A percentile compares a stretch with the other conserved stretches of the same genome.
Evolutionary conservation across 1,140 invertebrate genomes (phyloP).

Genomic region (Pogonomyrmex barbatus): DNA sequence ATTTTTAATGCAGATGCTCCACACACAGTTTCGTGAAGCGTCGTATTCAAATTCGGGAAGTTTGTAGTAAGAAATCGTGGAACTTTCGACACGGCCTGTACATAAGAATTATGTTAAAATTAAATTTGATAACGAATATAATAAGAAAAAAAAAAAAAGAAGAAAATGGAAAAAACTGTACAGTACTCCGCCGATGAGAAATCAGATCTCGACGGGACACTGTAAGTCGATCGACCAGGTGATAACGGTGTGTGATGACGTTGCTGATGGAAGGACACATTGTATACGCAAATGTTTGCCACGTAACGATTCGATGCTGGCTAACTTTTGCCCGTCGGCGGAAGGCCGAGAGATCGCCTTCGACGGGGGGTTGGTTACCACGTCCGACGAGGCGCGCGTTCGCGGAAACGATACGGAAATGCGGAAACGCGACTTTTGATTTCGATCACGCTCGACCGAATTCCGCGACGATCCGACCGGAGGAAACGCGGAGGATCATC

Average conservation of each 20-base stretch:
- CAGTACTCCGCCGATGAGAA: slow-evolving; percentile 18
- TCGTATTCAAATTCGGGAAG: background rate
- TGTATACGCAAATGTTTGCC: slow-evolving; percentile 38
- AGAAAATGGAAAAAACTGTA: background rate
- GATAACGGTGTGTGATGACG: slow-evolving; percentile 6
- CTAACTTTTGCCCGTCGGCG: slow-evolving; percentile 25
- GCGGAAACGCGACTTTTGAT: slow-evolving; percentile 16
- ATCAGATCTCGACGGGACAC: background rate
- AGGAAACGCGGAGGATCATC: slow-evolving; percentile 3
- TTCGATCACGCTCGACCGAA: background rate
- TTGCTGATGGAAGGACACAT: slow-evolving; percentile 38
- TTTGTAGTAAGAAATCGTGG: background rate
- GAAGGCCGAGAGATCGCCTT: too few relatives aligned
- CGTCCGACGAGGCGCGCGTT: background rate
- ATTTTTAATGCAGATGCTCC: background rate
- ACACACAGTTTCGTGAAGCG: background rate
- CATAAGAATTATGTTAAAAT: slow-evolving; percentile 10
- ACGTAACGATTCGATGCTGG: slow-evolving; percentile 19
- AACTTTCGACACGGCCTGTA: slow-evolving; percentile 16
- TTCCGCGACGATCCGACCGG: background rate
- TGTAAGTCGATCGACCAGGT: slow-evolving; percentile 24
- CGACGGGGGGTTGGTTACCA: background rate
- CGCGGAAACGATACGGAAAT: background rate
- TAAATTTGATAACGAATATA: slow-evolving; percentile 12
- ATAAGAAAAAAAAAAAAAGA: background rate